These are phyloP conservation scores for Anguilla rostrata DNA, from an alignment of 2,113 vertebrate species.

Conservation along the genomic window DNA sequence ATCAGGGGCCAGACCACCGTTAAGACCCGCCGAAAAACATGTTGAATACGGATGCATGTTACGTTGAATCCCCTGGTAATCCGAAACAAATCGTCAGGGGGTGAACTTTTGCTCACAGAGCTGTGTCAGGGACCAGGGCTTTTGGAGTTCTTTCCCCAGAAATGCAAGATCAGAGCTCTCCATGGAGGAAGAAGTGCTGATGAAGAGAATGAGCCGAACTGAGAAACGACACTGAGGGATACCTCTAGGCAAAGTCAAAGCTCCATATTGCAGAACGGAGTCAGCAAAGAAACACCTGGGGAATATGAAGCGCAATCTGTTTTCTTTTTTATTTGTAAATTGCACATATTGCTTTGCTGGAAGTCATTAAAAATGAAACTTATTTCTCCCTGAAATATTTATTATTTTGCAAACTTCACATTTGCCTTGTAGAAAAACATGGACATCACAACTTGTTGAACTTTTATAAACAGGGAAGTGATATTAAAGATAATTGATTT, in stretches of 20 bases:
- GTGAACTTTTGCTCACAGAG: not conserved
- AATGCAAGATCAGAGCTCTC: not conserved
- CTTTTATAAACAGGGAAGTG: not conserved
- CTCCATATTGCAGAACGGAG: not conserved
- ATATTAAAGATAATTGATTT: constrained; percentile 2
- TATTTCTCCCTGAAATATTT: not conserved
- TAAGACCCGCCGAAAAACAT: too few species aligned
- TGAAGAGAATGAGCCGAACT: not conserved
- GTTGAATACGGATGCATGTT: too few species aligned
- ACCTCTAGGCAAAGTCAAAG: not conserved
- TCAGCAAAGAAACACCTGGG: not conserved
- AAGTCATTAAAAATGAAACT: not conserved
- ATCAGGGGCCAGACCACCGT: too few species aligned
- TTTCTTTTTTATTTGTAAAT: not conserved
- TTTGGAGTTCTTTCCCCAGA: not conserved
- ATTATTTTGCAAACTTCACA: not conserved
- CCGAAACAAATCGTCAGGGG: not conserved
- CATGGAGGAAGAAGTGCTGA: not conserved
- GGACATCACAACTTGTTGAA: not conserved
- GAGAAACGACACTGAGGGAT: not conserved
- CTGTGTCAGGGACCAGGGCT: not conserved
- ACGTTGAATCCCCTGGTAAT: not conserved
- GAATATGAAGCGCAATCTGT: not conserved
- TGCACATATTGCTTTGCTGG: not conserved
- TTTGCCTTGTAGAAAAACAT: not conserved